Evolutionary conservation across 2,797 vertebrate species (phyloP), one percentile per base, ranked within the genome.

Genomic region (Clamator glandarius): DNA sequence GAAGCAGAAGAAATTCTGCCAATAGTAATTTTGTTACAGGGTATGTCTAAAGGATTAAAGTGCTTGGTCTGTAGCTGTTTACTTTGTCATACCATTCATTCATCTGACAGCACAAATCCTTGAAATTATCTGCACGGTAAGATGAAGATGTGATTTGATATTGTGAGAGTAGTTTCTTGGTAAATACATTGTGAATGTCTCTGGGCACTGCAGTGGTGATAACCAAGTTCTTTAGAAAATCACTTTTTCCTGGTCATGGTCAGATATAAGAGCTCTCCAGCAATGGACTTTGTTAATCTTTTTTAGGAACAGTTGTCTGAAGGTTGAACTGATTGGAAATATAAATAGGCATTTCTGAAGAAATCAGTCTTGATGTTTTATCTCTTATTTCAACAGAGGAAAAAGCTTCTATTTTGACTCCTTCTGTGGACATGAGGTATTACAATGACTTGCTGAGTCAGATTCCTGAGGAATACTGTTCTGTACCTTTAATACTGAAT

Each of bases 401-500:
- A 20, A 91, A 93, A 28, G 15, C 35, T 88, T 73, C 83, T 51
- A 5, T 69, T 82, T 57, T 97, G 50, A 84, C 95, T 84, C 23
- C 93, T 54, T 94, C 98, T 5, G 95, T 98, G 78, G 98, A 99
- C 93, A 98, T 98, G 98, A 97, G 98, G 75, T 98, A 98, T 85
- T 99, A 99, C 93, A 97, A 94, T 93, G 97, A 98, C 74, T 95
- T 99, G n/a, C 93, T 99, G 72, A 98, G 97, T 94, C 94, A 96
- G 24, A 83, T 99, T 89, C 98, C 98, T 0, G 98, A 98, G 31
- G 98, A 99, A 83, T 97, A 95, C 52, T 90, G 98, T 89, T 99
- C 99, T 57, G 98, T 99, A 59, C 95, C 98, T 9, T 96, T 99
- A 46, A 97, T 99, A 41, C 80, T 99, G 79, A 97, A 98, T 89